These are phyloP conservation scores for Listronotus oregonensis DNA, from an alignment of 1,140 invertebrate genomes.

Conservation along the genomic window DNA sequence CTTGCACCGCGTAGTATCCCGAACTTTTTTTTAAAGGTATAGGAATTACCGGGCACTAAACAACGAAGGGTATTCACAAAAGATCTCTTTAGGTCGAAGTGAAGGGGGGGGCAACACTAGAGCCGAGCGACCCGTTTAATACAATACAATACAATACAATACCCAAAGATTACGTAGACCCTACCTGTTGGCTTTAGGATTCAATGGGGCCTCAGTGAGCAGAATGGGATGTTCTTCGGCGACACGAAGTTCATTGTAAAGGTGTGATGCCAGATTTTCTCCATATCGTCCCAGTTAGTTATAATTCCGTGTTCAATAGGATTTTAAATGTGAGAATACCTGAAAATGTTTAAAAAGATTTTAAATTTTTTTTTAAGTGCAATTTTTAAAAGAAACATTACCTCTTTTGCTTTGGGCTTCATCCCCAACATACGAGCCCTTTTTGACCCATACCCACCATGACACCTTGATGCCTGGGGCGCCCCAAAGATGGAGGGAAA, in stretches of 20 bases:
- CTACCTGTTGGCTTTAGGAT: constrained; percentile 81
- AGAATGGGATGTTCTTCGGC: constrained; percentile 94
- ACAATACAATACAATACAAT: no score
- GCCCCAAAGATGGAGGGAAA: constrained; percentile 94
- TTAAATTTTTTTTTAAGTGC: background rate
- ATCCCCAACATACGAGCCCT: constrained; percentile 95
- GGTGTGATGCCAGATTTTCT: constrained; percentile 95
- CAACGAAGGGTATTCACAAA: no score
- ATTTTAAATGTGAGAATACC: constrained; percentile 90
- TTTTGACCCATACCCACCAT: constrained; percentile 99
- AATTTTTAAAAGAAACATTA: constrained; percentile 64
- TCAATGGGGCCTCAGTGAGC: constrained; percentile 87
- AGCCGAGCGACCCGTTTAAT: no score
- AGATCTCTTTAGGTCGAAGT: no score
- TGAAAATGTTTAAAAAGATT: constrained; percentile 39
- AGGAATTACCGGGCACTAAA: no score
- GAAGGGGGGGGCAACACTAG: no score
- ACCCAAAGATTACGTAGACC: no score
- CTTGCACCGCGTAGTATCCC: no score
- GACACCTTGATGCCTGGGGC: constrained; percentile 89
- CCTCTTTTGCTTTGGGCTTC: constrained; percentile 95
- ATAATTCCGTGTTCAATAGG: constrained; percentile 93
- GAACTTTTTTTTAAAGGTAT: no score
- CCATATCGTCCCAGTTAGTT: constrained; percentile 98
- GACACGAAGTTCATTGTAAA: constrained; percentile 95